Evolutionary conservation across 2,797 vertebrate species (phyloP).

Genomic region (Chelonia mydas): DNA sequence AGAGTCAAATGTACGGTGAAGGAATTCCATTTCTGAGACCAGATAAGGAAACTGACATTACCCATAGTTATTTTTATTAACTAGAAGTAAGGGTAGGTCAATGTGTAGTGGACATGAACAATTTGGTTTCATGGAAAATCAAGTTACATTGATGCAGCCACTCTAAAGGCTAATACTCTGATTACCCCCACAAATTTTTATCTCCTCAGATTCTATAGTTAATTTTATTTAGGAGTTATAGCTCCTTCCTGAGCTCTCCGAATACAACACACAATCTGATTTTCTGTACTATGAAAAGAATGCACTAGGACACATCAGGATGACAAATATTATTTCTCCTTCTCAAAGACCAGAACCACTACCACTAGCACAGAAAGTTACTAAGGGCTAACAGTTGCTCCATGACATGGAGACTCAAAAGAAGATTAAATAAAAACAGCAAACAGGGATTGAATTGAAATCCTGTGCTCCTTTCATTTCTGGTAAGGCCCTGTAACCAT

Average conservation of each 20-base stretch:
- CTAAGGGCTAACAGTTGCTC: slow-evolving; percentile 50
- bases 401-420: slow-evolving; percentile 8
- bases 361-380: slow-evolving; percentile 36
- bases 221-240: slow-evolving; percentile 26
- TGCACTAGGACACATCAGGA: slow-evolving; percentile 61
- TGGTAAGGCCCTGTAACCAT: background rate
- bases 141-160: slow-evolving; percentile 3
- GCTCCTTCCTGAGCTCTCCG: background rate
- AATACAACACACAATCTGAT: slow-evolving; percentile 50
- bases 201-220: background rate
- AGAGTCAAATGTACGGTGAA: slow-evolving; percentile 27
- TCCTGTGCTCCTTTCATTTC: background rate
- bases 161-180: background rate
- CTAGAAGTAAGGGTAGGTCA: slow-evolving; percentile 21
- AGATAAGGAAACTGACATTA: slow-evolving; percentile 40
- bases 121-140: background rate
- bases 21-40: slow-evolving; percentile 21
- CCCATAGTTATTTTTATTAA: slow-evolving; percentile 18
- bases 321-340: slow-evolving; percentile 47
- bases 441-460: slow-evolving; percentile 19
- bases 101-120: background rate
- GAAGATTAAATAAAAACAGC: slow-evolving; percentile 46
- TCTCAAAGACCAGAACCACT: slow-evolving; percentile 37
- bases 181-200: background rate
- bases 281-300: slow-evolving; percentile 67